Conservation (phyloP, 2,888 invertebrate species). For the Thecophora atra region DNA sequence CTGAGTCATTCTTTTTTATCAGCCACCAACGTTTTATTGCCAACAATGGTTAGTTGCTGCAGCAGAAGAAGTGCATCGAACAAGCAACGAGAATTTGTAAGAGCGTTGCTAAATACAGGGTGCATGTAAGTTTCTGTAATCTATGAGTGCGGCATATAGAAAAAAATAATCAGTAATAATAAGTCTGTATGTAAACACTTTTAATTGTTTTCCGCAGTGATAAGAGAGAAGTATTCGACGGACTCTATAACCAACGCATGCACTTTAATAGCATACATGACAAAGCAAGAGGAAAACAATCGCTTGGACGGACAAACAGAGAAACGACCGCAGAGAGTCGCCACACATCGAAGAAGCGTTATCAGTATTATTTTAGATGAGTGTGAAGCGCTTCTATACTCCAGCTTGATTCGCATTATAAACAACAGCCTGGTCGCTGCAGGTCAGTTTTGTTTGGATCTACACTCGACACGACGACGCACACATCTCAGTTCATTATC, state of each 20-base stretch:
- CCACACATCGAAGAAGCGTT: conserved; percentile 17
- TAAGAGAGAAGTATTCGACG: not conserved
- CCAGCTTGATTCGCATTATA: conserved; percentile 32
- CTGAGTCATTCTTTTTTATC: too few relatives aligned
- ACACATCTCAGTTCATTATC: conserved; percentile 1
- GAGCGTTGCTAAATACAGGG: conserved; percentile 16
- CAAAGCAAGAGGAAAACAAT: not conserved
- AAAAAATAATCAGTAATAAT: conserved; percentile 16
- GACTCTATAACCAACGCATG: not conserved
- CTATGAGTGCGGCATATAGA: too few relatives aligned
- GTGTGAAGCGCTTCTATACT: conserved; percentile 36
- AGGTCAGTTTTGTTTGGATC: conserved; percentile 25
- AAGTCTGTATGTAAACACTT: too few relatives aligned
- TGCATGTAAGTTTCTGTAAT: too few relatives aligned
- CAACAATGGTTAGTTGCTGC: conserved; percentile 85
- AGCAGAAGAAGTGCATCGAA: conserved; percentile 84
- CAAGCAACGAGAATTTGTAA: conserved; percentile 72
- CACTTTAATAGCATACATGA: not conserved
- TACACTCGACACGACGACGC: too few relatives aligned
- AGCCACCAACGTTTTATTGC: too few relatives aligned
- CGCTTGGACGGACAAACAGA: not conserved
- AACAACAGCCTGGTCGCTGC: not conserved
- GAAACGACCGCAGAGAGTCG: not conserved
- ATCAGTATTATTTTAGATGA: conserved; percentile 16
- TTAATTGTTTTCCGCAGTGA: not conserved